A percentile compares a stretch with the other conserved stretches of the same genome.
These are phyloP conservation scores for Athalia circularis DNA, from an alignment of 2,888 invertebrate genomes.

Conservation along the genomic window DNA sequence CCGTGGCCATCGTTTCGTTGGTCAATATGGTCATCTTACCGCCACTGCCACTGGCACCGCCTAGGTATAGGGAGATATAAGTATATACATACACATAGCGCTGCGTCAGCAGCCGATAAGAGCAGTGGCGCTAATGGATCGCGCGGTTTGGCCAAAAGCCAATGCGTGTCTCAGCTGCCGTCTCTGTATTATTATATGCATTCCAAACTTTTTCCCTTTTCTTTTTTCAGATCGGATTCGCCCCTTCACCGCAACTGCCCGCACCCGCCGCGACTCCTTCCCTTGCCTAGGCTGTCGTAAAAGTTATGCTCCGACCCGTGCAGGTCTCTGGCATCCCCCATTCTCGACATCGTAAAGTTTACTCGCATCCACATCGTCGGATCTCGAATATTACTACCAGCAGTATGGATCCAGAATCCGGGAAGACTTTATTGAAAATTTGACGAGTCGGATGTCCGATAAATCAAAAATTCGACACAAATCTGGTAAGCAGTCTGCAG, in stretches of 20 bases:
- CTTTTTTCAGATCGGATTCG: not conserved
- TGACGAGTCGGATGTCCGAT: too few relatives aligned
- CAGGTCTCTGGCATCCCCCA: not conserved
- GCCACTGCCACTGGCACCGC: not conserved
- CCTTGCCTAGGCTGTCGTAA: not conserved
- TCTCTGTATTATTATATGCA: slow-evolving; percentile 30
- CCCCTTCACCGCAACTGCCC: not conserved
- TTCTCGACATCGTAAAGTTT: not conserved
- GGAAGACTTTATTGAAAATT: too few relatives aligned
- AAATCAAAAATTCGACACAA: too few relatives aligned
- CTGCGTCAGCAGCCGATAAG: slow-evolving; percentile 69
- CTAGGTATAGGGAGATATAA: not conserved
- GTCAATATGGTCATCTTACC: not conserved
- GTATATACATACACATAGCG: slow-evolving; percentile 52
- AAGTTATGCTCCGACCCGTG: not conserved
- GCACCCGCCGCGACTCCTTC: not conserved
- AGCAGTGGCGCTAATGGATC: slow-evolving; percentile 63
- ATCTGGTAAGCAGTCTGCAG: too few relatives aligned
- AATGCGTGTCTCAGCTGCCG: slow-evolving; percentile 54
- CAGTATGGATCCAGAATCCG: too few relatives aligned
- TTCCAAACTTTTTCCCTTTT: not conserved
- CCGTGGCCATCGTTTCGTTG: not conserved
- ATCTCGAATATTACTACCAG: too few relatives aligned
- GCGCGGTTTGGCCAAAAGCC: slow-evolving; percentile 64
- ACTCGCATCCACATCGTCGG: too few relatives aligned